Base-by-base conservation (phyloP, 2,888 invertebrate genomes). In the Pristionchus japonicus region DNA sequence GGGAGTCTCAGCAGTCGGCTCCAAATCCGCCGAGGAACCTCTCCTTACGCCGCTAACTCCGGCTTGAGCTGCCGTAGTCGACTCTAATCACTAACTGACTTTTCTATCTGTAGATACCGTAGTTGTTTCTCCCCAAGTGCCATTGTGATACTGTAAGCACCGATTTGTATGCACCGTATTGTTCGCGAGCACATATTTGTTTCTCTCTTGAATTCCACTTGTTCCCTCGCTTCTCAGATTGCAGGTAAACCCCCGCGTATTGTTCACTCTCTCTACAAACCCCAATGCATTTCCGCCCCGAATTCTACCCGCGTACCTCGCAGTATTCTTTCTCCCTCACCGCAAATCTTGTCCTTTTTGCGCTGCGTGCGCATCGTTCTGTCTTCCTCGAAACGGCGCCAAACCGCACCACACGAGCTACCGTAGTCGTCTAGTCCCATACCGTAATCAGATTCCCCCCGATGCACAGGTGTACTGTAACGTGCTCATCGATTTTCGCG, bases 131-230 rank as follows among this genome's bases (percentile, higher is more conserved):
- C 6, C n/a, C 40, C 3, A 27, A 4, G 31, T 1, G 34, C 34
- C 67, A 67, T 43, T 70, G 20, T 74, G 40, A 34, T n/a, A 17
- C 43, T 74, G 20, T 74, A 40, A 74, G 74, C 74, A 74, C 74
- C 74, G 43, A 74, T 74, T 74, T 74, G 70, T 74, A 74, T 74
- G 74, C 74, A 74, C 40, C 74, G 74, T 74, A 31, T 70, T 70
- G 11, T 27, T 6, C 27, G 67, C 15, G 15, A 31, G 34, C 67
- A 67, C 67, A 67, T 34, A 61, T 67, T 67, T 67, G 9, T 17
- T 31, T 13, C n/a, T n/a, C n/a, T n/a, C n/a, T n/a, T n/a, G n/a
- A n/a, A 31, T 61, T 61, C n/a, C 61, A 61, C 61, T 61, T n/a
- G n/a, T 61, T 67, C 27, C 31, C 34, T 67, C 34, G 17, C 52